Conservation (phyloP, 2,888 invertebrate species). For the Lacanobia oleracea region DNA sequence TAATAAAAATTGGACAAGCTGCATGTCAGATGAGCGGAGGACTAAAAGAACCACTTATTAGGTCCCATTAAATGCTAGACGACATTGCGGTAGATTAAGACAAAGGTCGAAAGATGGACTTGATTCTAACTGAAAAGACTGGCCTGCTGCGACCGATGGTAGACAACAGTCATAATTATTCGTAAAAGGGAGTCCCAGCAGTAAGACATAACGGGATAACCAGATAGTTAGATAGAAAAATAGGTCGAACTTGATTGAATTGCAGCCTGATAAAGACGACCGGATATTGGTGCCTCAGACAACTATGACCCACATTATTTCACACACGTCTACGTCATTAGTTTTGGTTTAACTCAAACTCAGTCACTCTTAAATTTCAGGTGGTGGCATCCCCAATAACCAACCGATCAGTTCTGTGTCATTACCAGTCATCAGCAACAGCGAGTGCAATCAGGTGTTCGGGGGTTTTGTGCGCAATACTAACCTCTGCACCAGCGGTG, state of each 20-base stretch:
- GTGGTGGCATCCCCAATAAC: conserved; percentile 61
- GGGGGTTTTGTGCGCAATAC: conserved; percentile 61
- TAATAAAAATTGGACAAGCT: too few species aligned
- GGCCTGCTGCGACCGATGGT: too few species aligned
- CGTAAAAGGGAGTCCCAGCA: too few species aligned
- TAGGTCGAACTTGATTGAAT: not conserved
- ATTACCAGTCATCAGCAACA: conserved; percentile 74
- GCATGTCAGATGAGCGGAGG: too few species aligned
- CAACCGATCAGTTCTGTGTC: conserved; percentile 75
- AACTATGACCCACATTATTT: not conserved
- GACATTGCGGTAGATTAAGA: too few species aligned
- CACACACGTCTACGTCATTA: not conserved
- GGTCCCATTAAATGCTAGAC: too few species aligned
- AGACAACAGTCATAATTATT: too few species aligned
- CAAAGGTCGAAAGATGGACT: too few species aligned
- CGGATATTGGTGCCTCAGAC: not conserved
- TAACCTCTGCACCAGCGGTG: conserved; percentile 79
- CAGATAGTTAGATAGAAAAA: not conserved
- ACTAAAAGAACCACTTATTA: too few species aligned
- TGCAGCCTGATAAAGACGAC: not conserved
- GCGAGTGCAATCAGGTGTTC: conserved; percentile 66
- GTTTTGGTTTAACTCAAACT: not conserved
- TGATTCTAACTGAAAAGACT: too few species aligned
- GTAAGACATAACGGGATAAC: too few species aligned
- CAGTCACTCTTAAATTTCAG: conserved; percentile 59